Conservation (phyloP, 2,113 vertebrate genomes). For the Pseudolaguvia tuberculata region DNA sequence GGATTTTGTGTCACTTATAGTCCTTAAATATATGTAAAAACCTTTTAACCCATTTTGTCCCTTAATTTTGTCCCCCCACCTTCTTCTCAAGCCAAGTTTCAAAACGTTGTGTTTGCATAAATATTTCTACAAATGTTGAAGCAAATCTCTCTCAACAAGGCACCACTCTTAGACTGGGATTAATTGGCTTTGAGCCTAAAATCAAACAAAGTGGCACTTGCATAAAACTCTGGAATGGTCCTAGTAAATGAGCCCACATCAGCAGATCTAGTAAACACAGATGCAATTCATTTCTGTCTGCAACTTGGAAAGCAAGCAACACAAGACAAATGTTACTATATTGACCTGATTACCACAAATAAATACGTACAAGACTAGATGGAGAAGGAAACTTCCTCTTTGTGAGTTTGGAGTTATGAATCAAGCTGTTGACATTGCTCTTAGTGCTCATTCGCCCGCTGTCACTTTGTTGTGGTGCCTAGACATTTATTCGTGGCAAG, state of each 20-base stretch:
- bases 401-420: slow-evolving; percentile 54
- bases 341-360: slow-evolving; percentile 66
- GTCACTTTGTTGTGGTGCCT: slow-evolving; percentile 56
- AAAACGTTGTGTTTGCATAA: background rate
- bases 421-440: slow-evolving; percentile 39
- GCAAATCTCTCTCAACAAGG: slow-evolving; percentile 9
- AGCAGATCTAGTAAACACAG: slow-evolving; percentile 47
- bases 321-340: slow-evolving; percentile 56
- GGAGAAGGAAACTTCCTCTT: slow-evolving; percentile 54
- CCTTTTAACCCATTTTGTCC: no score
- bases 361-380: slow-evolving; percentile 52
- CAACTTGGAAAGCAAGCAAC: slow-evolving; percentile 43
- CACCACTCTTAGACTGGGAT: slow-evolving; percentile 44
- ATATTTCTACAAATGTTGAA: slow-evolving; percentile 2
- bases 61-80: no score
- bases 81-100: no score
- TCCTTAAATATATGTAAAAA: no score
- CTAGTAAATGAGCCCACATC: slow-evolving; percentile 60
- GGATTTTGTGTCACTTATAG: no score
- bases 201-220: slow-evolving; percentile 59
- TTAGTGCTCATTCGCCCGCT: slow-evolving; percentile 47
- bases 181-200: slow-evolving; percentile 61
- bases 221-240: slow-evolving; percentile 57
- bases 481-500: slow-evolving; percentile 61
- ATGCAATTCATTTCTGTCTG: slow-evolving; percentile 41